Evolutionary conservation across 2,113 vertebrate species (phyloP).

Genomic region (Pedetes capensis): DNA sequence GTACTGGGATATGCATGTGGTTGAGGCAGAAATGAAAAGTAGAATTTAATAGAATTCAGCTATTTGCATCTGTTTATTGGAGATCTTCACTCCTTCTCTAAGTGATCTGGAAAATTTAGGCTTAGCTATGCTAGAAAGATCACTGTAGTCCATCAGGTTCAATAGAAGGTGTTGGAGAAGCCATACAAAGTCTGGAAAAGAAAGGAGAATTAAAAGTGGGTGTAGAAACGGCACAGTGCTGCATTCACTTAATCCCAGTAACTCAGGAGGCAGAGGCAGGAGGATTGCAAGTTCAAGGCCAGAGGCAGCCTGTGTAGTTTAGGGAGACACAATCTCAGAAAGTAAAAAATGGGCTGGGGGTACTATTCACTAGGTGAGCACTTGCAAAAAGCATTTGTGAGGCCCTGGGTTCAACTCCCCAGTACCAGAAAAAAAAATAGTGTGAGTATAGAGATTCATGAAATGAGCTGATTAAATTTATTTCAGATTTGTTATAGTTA

Average conservation of each 20-base stretch:
- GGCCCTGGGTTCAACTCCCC: too few species aligned
- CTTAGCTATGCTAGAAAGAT: background rate
- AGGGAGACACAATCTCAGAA: too few species aligned
- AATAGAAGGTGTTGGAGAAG: background rate
- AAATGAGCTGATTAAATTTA: background rate
- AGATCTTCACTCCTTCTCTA: background rate
- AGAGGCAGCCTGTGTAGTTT: too few species aligned
- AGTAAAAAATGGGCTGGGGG: too few species aligned
- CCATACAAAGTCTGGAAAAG: background rate
- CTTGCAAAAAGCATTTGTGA: too few species aligned
- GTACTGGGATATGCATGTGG: background rate
- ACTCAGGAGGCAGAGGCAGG: too few species aligned
- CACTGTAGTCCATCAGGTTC: background rate
- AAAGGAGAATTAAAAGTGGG: background rate
- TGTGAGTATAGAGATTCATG: background rate
- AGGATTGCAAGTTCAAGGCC: too few species aligned
- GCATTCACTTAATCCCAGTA: too few species aligned
- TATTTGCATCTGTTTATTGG: background rate
- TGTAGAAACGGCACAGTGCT: too few species aligned
- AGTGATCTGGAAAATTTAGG: background rate
- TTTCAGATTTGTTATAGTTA: background rate
- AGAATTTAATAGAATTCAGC: background rate
- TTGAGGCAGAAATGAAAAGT: background rate
- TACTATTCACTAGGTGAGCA: too few species aligned
- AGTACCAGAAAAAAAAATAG: too few species aligned